Evolutionary conservation across 2,888 invertebrate genomes (phyloP), one percentile per base, ranked within the genome.

Genomic region (Xiphydria camelus): DNA sequence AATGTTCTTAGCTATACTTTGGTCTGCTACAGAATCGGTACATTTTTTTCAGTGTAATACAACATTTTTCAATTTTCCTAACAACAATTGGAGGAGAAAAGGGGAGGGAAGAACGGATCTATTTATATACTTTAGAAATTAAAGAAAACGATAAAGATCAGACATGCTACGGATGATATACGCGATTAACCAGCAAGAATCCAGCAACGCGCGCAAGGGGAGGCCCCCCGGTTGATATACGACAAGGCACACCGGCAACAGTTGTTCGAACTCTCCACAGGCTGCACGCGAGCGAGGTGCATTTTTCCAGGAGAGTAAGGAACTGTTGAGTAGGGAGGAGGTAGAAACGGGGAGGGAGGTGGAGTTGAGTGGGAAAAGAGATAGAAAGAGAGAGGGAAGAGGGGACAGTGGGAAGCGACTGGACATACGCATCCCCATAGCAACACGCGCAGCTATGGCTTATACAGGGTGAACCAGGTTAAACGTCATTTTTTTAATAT

Each of bases 341-440:
- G 45, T 29, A 36, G 37, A 52, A 37, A 45, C 17, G 39, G 39
- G 34, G 53, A 44, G 36, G 39, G 45, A 49, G 47, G 35, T n/a
- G n/a, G n/a, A n/a, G n/a, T n/a, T n/a, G 41, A 50, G 37, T 44
- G 38, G 40, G 39, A 48, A 45, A 33, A 49, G 36, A 20, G 29
- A 2, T 14, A 7, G 19, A 22, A 40, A 23, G 37, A 22, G 41
- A n/a, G 18, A 40, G 7, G 23, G 44, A 50, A 22, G 52, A 36
- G 34, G 41, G 34, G 32, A 38, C 43, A 26, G 34, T 37, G 23
- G 23, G 47, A 50, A 21, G 33, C 34, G 43, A 49, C 38, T 35
- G 37, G 37, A 55, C 37, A 46, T 49, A 45, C 45, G 51, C 59
- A 57, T 57, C 53, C 56, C 60, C 58, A 56, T 58, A 55, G 60